Evolutionary conservation across 2,113 vertebrate species (phyloP), one percentile per base, ranked within the genome.

Genomic region (Pitta sordida): DNA sequence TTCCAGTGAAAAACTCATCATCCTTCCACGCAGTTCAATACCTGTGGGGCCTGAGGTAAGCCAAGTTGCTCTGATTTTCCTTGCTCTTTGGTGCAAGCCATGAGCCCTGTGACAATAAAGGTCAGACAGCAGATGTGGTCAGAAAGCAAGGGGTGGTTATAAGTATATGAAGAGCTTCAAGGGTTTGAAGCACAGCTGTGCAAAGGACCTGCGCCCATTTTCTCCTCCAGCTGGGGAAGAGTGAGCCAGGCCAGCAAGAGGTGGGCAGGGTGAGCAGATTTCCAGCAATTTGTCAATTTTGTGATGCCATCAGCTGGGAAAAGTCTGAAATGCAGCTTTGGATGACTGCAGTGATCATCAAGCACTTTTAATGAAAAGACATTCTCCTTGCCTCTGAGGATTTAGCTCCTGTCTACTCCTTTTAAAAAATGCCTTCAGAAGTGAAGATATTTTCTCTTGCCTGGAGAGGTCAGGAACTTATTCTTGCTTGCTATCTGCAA

Each of bases 221-320:
- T 53, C 44, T 83, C 7, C 11, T 84, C 49, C 56, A 79, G 77
- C 18, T 6, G 18, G 85, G 69, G 65, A 79, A 69, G 62, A 55
- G 30, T 23, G 22, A 30, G 65, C 52, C 56, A 58, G 67, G 63
- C 17, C 82, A 71, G 53, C 27, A 62, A 63, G 53, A 74, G 37
- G 12, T 22, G 62, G 60, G 32, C 52, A 93, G 43, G 6, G 6
- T 17, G 18, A 36, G 15, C 46, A 77, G 17, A 55, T 30, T 39
- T 24, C 15, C 24, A 80, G 69, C 11, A 36, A 27, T 91, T 78
- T 86, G 65, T 75, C 92, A 87, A 95, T 91, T 86, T 88, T 94
- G 73, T 96, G 86, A 68, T 93, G 97, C 97, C 98, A 97, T 92
- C 97, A 80, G 60, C 95, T 98, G 97, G 98, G 81, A 67, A 96